Conservation (phyloP, 2,113 vertebrate species). For the Thinocorus orbignyianus region DNA sequence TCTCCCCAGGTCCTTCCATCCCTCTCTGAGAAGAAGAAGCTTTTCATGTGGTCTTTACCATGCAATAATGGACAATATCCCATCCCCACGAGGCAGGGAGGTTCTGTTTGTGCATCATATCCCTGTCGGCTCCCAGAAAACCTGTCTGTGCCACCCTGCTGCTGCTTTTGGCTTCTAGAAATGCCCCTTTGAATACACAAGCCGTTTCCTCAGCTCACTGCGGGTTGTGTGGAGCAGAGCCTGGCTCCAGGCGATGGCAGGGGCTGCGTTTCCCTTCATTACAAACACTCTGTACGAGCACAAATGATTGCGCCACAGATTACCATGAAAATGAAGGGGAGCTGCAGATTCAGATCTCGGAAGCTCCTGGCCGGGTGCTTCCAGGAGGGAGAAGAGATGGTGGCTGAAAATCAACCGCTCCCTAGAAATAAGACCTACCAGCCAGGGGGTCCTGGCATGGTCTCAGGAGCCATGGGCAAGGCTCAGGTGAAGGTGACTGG, state of each 20-base stretch:
- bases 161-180: not conserved
- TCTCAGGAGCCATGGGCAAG: not conserved
- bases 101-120: accelerated
- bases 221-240: not conserved
- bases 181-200: not conserved
- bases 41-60: not conserved
- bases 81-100: not conserved
- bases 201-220: not conserved
- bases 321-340: not conserved
- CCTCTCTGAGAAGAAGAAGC: not conserved
- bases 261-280: not conserved
- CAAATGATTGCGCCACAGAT: not conserved
- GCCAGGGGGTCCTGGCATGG: accelerated
- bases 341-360: not conserved
- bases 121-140: not conserved
- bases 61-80: not conserved
- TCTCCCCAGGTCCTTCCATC: not conserved
- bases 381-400: not conserved
- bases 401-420: accelerated
- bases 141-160: not conserved
- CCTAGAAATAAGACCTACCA: accelerated
- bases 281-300: not conserved
- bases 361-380: not conserved
- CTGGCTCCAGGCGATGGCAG: not conserved
- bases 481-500: no score